A percentile compares a stretch with the other conserved stretches of the same genome.
These are phyloP conservation scores for Phengaris alcon DNA, from an alignment of 2,888 invertebrate genomes.

Conservation along the genomic window DNA sequence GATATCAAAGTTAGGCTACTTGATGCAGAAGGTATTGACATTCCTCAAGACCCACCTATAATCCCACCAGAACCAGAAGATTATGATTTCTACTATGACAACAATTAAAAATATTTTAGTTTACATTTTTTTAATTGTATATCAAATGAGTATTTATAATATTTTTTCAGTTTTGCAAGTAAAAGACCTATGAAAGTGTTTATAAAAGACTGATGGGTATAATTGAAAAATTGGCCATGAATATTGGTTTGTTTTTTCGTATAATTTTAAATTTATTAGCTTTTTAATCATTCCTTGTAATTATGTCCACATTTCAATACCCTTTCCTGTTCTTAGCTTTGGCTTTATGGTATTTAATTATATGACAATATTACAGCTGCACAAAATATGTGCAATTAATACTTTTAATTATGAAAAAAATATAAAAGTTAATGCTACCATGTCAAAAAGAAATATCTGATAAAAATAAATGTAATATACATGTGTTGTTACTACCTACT, in stretches of 20 bases:
- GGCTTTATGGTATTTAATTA: not conserved
- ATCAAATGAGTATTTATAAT: not conserved
- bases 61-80: slow-evolving; percentile 96
- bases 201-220: slow-evolving; percentile 14
- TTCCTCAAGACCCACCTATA: slow-evolving; percentile 94
- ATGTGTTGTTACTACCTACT: not conserved
- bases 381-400: too few relatives aligned
- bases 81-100: slow-evolving; percentile 91
- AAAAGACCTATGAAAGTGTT: not conserved
- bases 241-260: not conserved
- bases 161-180: not conserved
- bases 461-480: too few relatives aligned
- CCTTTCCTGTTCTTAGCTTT: not conserved
- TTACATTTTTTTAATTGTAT: not conserved
- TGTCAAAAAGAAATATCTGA: too few relatives aligned
- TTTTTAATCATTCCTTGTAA: slow-evolving; percentile 6
- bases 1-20: slow-evolving; percentile 95
- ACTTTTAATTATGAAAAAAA: too few relatives aligned
- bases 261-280: not conserved
- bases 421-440: too few relatives aligned
- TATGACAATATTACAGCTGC: too few relatives aligned
- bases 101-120: slow-evolving; percentile 68
- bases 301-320: not conserved
- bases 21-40: slow-evolving; percentile 96
- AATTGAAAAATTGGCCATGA: slow-evolving; percentile 4